A percentile compares a stretch with the other conserved stretches of the same genome.
Conservation (phyloP, 1,140 invertebrate genomes). For the Centruroides vittatus region DNA sequence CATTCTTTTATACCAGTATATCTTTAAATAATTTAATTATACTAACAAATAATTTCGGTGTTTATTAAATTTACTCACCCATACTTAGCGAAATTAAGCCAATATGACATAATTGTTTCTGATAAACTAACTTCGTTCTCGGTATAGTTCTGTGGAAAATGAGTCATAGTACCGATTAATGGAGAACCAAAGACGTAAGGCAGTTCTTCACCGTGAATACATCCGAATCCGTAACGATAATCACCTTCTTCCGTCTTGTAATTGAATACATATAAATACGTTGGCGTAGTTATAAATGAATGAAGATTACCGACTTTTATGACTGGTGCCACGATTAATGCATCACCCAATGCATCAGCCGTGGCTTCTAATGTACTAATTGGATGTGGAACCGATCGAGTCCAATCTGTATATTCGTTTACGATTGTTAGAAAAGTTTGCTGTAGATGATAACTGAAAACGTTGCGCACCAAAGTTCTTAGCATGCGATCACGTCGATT, state of each 20-base stretch:
- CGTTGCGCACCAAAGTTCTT: constrained; percentile 70
- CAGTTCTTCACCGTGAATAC: constrained; percentile 38
- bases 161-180: constrained; percentile 28
- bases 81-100: constrained; percentile 37
- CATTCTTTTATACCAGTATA: too few relatives aligned
- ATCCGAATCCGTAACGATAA: constrained; percentile 47
- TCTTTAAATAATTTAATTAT: too few relatives aligned
- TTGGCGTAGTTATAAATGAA: constrained; percentile 32
- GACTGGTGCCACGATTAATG: constrained; percentile 78
- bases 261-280: constrained; percentile 11
- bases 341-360: constrained; percentile 81
- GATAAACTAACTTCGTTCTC: constrained; percentile 55
- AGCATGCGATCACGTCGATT: constrained; percentile 78
- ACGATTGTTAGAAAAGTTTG: constrained; percentile 85
- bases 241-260: constrained; percentile 72
- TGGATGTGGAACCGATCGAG: constrained; percentile 76
- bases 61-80: constrained; percentile 27
- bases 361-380: constrained; percentile 85
- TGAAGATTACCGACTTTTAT: constrained; percentile 82
- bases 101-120: constrained; percentile 48
- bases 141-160: constrained; percentile 47
- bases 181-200: constrained; percentile 47
- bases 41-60: too few relatives aligned
- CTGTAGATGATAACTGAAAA: constrained; percentile 22
- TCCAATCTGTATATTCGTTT: constrained; percentile 97